phyloP scores from a whole-genome alignment of 2,888 invertebrate genomes.

The Syrista parreyssii region DNA sequence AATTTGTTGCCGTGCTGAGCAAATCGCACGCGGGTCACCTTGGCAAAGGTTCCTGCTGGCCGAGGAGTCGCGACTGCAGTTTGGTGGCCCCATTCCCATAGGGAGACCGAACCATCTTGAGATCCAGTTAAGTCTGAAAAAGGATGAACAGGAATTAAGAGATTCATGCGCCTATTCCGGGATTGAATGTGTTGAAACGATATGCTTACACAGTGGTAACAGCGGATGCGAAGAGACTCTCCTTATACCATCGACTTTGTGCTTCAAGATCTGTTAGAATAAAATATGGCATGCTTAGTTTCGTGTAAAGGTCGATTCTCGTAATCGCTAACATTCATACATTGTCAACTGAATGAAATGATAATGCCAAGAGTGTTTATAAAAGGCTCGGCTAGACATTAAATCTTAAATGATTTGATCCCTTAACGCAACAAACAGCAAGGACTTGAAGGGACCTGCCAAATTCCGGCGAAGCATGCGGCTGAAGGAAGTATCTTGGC shows the following conservation, averaged over 20 bases:
- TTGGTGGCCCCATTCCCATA: slow-evolving; percentile 99
- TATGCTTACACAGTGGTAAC: slow-evolving; percentile 91
- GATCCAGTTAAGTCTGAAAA: slow-evolving; percentile 88
- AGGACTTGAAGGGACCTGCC: not conserved
- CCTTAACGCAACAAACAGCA: slow-evolving; percentile 1
- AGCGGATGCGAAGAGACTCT: slow-evolving; percentile 96
- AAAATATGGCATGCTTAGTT: slow-evolving; percentile 26
- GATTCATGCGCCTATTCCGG: not conserved
- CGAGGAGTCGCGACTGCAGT: slow-evolving; percentile 91
- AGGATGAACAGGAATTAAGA: not conserved
- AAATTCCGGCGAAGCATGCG: slow-evolving; percentile 16
- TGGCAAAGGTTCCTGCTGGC: slow-evolving; percentile 93
- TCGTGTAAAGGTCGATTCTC: not conserved
- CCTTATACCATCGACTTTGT: slow-evolving; percentile 93
- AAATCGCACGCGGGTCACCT: slow-evolving; percentile 95
- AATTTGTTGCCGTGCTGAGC: slow-evolving; percentile 98
- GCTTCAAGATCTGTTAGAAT: slow-evolving; percentile 85
- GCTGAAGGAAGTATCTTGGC: slow-evolving; percentile 5
- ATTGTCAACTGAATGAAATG: not conserved
- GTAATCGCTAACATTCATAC: not conserved
- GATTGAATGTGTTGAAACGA: not conserved
- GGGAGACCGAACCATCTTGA: slow-evolving; percentile 94
- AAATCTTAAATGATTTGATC: not conserved
- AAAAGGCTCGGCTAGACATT: not conserved
- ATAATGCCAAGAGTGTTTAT: not conserved